These are phyloP conservation scores for Meles meles DNA, from an alignment of 2,113 vertebrate species.

Conservation along the genomic window DNA sequence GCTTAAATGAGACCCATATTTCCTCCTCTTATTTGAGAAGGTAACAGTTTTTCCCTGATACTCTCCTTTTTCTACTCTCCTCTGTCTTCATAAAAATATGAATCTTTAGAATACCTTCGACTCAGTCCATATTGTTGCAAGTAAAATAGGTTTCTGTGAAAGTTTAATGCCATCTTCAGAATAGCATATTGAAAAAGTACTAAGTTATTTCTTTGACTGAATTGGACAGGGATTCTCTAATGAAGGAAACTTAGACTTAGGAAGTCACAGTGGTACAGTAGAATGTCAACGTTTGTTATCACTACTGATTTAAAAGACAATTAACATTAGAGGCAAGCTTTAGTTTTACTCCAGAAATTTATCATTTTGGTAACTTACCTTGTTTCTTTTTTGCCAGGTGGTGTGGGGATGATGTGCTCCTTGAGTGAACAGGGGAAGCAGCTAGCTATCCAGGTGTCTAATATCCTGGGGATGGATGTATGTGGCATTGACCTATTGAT, in stretches of 20 bases:
- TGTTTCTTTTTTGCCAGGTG: conserved; percentile 77
- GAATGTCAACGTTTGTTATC: not conserved
- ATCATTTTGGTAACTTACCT: not conserved
- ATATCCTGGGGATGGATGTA: conserved; percentile 88
- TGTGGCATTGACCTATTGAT: conserved; percentile 88
- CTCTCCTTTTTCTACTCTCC: not conserved
- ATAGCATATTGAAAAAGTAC: not conserved
- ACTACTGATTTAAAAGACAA: not conserved
- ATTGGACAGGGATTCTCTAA: not conserved
- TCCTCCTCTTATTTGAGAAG: not conserved
- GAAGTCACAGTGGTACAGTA: not conserved
- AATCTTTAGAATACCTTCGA: not conserved
- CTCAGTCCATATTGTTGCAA: not conserved
- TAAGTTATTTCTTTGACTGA: not conserved
- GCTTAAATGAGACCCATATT: not conserved
- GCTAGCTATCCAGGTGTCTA: conserved; percentile 87
- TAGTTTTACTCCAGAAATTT: not conserved
- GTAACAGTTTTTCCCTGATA: not conserved
- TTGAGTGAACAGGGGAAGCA: conserved; percentile 88
- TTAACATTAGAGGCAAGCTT: not conserved
- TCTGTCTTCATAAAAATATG: not conserved
- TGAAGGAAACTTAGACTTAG: not conserved
- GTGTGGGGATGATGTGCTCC: conserved; percentile 88
- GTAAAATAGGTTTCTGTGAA: not conserved
- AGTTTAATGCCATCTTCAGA: not conserved